These are phyloP conservation scores for Labia minor DNA, from an alignment of 2,888 invertebrate species.

Conservation along the genomic window DNA sequence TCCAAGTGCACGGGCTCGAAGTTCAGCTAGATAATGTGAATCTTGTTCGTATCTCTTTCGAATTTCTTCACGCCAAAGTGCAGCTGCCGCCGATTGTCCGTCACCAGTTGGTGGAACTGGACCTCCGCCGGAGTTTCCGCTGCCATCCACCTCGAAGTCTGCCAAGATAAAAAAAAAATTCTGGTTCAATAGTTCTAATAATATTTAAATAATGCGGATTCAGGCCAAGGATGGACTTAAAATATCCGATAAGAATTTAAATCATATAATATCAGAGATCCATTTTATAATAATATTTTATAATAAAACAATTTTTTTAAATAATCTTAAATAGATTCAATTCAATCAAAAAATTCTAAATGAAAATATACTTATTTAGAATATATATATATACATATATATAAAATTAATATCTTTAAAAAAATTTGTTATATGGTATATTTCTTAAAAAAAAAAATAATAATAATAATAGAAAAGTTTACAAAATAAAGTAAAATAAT, in stretches of 20 bases:
- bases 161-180: slow-evolving; percentile 27
- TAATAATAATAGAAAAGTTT: too few species aligned
- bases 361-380: too few species aligned
- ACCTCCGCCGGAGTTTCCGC: slow-evolving; percentile 49
- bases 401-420: too few species aligned
- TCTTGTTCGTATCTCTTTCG: slow-evolving; percentile 48
- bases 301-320: too few species aligned
- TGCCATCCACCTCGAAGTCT: slow-evolving; percentile 55
- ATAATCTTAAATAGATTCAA: too few species aligned
- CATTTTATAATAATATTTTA: too few species aligned
- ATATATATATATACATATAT: too few species aligned
- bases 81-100: slow-evolving; percentile 25
- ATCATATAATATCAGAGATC: neutral
- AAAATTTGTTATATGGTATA: too few species aligned
- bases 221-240: neutral
- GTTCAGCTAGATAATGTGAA: slow-evolving; percentile 46
- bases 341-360: too few species aligned
- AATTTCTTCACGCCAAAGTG: slow-evolving; percentile 44
- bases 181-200: neutral
- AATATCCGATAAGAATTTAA: neutral
- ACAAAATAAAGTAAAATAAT: too few species aligned
- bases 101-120: slow-evolving; percentile 37
- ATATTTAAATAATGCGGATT: neutral
- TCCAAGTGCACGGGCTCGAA: slow-evolving; percentile 40
- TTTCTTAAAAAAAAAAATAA: too few species aligned